Evolutionary conservation across 2,888 invertebrate species (phyloP).

Genomic region (Tenthredo scrophulariae): DNA sequence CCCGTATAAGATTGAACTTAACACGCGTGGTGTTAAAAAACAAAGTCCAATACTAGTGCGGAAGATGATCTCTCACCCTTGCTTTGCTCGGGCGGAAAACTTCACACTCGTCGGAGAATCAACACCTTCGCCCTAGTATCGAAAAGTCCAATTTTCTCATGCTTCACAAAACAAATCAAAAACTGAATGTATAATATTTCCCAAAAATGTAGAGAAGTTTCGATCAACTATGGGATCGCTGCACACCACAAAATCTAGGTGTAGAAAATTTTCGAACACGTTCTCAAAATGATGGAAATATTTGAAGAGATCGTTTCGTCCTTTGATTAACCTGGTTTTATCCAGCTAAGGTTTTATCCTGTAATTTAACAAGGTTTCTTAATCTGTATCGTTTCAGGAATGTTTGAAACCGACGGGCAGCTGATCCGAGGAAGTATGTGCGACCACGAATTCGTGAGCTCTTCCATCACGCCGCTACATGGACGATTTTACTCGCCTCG

Average conservation of each 20-base stretch:
- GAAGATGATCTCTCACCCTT: too few species aligned
- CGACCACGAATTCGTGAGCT: slow-evolving; percentile 91
- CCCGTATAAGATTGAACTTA: too few species aligned
- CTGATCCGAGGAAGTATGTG: slow-evolving; percentile 89
- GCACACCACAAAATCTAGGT: background rate
- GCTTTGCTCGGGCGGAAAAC: too few species aligned
- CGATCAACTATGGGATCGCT: too few species aligned
- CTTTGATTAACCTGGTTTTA: background rate
- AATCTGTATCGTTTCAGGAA: slow-evolving; percentile 81
- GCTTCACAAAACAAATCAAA: too few species aligned
- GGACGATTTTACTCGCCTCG: slow-evolving; percentile 94
- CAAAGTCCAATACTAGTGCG: too few species aligned
- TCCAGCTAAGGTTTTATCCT: background rate
- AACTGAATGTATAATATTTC: background rate
- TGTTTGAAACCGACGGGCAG: slow-evolving; percentile 90
- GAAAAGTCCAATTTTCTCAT: too few species aligned
- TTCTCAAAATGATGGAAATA: too few species aligned
- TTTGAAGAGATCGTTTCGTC: background rate
- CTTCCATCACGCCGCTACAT: slow-evolving; percentile 84
- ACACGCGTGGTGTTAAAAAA: too few species aligned
- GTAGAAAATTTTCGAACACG: background rate
- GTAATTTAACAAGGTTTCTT: background rate
- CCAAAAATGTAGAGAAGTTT: background rate
- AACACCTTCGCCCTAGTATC: too few species aligned
- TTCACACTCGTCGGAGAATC: too few species aligned